A percentile compares a stretch with the other conserved stretches of the same genome.
phyloP scores from a whole-genome alignment of 1,140 invertebrate species.

The Aporrectodea caliginosa region DNA sequence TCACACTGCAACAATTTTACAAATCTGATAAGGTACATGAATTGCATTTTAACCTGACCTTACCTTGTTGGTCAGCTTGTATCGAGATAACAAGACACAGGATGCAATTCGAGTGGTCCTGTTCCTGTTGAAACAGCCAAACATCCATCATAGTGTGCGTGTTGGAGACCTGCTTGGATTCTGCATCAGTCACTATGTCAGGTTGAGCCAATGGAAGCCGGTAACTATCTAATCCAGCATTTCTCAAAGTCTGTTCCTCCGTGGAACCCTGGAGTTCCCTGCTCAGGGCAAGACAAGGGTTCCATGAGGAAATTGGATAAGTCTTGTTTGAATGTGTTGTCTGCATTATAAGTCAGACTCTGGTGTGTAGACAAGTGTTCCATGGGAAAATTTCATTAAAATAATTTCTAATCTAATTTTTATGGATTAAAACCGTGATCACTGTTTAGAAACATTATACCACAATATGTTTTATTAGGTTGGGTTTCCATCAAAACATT shows the following conservation, averaged over 20 bases:
- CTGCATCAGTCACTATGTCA: conserved; percentile 60
- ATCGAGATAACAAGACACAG: conserved; percentile 35
- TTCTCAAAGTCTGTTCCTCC: background rate
- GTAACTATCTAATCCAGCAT: conserved; percentile 39
- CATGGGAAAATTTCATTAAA: background rate
- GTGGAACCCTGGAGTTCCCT: background rate
- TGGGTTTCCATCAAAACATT: no score
- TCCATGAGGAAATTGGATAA: background rate
- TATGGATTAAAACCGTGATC: no score
- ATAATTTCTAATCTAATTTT: background rate
- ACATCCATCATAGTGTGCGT: conserved; percentile 58
- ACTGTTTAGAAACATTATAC: no score
- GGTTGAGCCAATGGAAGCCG: conserved; percentile 54
- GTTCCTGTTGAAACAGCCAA: conserved; percentile 50
- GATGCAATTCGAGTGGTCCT: conserved; percentile 53
- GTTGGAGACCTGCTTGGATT: conserved; percentile 62
- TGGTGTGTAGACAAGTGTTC: background rate
- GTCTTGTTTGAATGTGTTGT: background rate
- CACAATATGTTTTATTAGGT: no score
- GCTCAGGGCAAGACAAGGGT: background rate
- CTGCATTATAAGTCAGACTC: background rate
- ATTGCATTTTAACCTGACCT: no score
- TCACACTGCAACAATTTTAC: no score
- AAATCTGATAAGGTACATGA: no score
- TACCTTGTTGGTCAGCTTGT: no score